Evolutionary conservation across 2,888 invertebrate genomes (phyloP).

Genomic region (Dysmachus trigonus): DNA sequence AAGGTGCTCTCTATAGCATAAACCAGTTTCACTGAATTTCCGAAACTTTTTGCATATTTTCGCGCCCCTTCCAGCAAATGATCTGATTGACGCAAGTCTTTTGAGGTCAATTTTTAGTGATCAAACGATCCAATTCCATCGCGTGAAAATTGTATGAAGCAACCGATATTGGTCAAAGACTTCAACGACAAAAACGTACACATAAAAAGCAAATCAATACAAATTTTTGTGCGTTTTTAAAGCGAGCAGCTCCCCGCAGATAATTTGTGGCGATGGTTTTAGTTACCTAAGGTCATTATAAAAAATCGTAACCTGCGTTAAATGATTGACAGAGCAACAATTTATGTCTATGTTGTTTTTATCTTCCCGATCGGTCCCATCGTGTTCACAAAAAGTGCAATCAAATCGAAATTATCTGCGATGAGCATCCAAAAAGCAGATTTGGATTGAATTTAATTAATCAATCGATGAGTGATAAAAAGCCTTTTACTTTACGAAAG

Average conservation of each 20-base stretch:
- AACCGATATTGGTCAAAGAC: not conserved
- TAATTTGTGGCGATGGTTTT: not conserved
- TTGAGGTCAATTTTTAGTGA: slow-evolving; percentile 3
- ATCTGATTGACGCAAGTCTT: not conserved
- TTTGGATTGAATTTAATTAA: not conserved
- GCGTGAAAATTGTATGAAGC: not conserved
- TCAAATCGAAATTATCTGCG: not conserved
- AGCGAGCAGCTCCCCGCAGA: not conserved
- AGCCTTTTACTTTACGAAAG: not conserved
- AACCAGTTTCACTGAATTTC: not conserved
- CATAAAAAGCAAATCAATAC: not conserved
- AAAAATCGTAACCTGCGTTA: not conserved
- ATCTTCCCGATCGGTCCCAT: not conserved
- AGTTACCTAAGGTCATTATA: not conserved
- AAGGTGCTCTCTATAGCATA: not conserved
- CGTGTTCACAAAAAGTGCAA: not conserved
- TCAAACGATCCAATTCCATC: not conserved
- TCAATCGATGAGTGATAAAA: not conserved
- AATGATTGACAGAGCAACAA: not conserved
- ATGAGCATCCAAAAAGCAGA: not conserved
- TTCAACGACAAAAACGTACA: not conserved
- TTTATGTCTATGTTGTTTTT: not conserved
- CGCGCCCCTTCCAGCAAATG: not conserved
- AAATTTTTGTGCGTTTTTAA: not conserved
- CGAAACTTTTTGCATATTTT: slow-evolving; percentile 12